phyloP scores from a whole-genome alignment of 2,113 vertebrate species.

The Rallus limicola region DNA sequence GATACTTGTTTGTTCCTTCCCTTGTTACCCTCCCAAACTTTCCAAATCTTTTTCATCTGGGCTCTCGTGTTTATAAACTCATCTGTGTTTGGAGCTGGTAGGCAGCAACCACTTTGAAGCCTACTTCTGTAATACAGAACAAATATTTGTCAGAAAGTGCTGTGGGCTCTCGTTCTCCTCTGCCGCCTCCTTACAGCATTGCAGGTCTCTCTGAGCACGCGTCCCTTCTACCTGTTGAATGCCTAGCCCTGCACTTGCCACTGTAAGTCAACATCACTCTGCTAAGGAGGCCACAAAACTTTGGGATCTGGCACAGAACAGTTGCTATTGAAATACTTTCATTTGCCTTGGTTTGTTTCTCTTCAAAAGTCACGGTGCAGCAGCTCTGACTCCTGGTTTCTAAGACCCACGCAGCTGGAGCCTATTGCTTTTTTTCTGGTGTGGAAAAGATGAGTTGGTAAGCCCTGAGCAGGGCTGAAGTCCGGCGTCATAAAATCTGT shows the following conservation, averaged over 20 bases:
- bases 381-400: not conserved
- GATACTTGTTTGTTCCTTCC: constrained; percentile 36
- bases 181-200: accelerated
- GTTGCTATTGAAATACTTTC: not conserved
- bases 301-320: not conserved
- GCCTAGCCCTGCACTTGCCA: not conserved
- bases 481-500: not conserved
- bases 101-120: not conserved
- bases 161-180: not conserved
- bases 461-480: not conserved
- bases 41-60: constrained; percentile 15
- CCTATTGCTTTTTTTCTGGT: not conserved
- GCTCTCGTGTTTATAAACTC: constrained; percentile 7
- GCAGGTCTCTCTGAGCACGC: not conserved
- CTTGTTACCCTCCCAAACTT: not conserved
- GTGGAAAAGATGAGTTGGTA: not conserved
- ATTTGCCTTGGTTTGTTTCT: not conserved
- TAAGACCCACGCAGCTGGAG: not conserved
- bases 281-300: not conserved
- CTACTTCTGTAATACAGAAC: not conserved
- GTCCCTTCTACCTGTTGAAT: not conserved
- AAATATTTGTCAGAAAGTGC: not conserved
- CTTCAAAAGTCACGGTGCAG: not conserved
- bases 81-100: not conserved
- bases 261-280: not conserved